Conservation (phyloP, 2,888 invertebrate genomes). For the Aporophyla nigra region DNA sequence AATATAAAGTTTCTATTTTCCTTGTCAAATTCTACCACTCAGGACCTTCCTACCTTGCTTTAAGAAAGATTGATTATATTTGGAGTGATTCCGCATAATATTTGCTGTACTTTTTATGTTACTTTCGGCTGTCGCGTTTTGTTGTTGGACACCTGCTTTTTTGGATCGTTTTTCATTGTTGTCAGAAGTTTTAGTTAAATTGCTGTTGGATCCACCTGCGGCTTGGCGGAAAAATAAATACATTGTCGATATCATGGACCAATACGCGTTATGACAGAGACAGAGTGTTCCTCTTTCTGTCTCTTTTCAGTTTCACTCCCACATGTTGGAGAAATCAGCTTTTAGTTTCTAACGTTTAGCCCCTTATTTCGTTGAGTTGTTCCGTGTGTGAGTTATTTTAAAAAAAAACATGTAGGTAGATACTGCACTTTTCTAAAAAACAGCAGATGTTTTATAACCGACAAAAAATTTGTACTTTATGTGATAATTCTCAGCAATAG, state of each 20-base stretch:
- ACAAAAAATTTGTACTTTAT: no score
- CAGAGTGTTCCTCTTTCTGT: not conserved
- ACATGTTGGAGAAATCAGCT: not conserved
- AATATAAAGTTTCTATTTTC: slow-evolving; percentile 76
- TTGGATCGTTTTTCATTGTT: slow-evolving; percentile 39
- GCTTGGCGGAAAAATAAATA: not conserved
- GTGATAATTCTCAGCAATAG: no score
- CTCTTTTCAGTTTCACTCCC: not conserved
- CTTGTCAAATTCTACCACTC: slow-evolving; percentile 73
- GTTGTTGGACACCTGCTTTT: slow-evolving; percentile 16
- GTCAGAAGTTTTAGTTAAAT: slow-evolving; percentile 31
- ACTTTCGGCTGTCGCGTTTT: not conserved
- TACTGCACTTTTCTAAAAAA: no score
- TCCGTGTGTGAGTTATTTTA: no score
- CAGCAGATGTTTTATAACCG: no score
- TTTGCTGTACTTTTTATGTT: slow-evolving; percentile 1
- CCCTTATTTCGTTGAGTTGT: no score
- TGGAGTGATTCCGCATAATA: slow-evolving; percentile 23
- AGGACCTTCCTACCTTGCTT: slow-evolving; percentile 52
- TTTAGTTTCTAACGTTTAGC: not conserved
- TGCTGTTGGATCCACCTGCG: slow-evolving; percentile 15
- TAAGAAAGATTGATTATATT: slow-evolving; percentile 60
- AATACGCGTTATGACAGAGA: not conserved
- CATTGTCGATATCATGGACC: not conserved
- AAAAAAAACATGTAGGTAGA: no score